A percentile compares a stretch with the other conserved stretches of the same genome.
Evolutionary conservation across 2,113 vertebrate species (phyloP).

Genomic region (Beaufortia kweichowensis): DNA sequence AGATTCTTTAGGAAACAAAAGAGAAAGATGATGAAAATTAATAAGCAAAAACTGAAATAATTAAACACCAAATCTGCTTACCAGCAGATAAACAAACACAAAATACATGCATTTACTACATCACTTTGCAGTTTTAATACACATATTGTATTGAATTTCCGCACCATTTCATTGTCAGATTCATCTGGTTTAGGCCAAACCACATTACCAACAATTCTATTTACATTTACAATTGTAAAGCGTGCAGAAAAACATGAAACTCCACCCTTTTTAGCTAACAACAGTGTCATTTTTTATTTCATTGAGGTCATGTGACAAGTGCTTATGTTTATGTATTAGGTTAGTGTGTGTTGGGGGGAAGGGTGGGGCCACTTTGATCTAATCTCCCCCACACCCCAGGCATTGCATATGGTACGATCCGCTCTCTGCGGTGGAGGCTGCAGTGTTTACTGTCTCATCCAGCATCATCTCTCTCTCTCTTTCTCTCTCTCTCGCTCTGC

Average conservation of each 20-base stretch:
- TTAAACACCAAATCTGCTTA: neutral
- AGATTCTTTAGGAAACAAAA: slow-evolving; percentile 62
- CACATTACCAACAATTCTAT: slow-evolving; percentile 21
- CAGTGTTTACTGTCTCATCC: slow-evolving; percentile 82
- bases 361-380: slow-evolving; percentile 57
- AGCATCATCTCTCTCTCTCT: slow-evolving; percentile 47
- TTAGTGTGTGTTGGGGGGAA: slow-evolving; percentile 9
- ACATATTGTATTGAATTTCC: neutral
- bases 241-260: neutral
- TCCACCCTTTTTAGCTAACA: neutral
- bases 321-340: neutral
- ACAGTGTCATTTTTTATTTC: neutral
- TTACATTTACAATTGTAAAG: neutral
- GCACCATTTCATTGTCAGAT: neutral
- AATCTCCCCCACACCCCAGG: slow-evolving; percentile 59
- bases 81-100: neutral
- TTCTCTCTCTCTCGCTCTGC: slow-evolving; percentile 51
- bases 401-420: slow-evolving; percentile 75
- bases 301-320: slow-evolving; percentile 24
- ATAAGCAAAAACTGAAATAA: neutral
- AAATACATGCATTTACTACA: neutral
- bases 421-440: slow-evolving; percentile 87
- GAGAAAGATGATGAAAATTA: slow-evolving; percentile 43
- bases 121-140: too few species aligned
- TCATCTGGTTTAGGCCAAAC: neutral